Conservation (phyloP, 2,113 vertebrate species). For the Gnathonemus longibarbis region DNA sequence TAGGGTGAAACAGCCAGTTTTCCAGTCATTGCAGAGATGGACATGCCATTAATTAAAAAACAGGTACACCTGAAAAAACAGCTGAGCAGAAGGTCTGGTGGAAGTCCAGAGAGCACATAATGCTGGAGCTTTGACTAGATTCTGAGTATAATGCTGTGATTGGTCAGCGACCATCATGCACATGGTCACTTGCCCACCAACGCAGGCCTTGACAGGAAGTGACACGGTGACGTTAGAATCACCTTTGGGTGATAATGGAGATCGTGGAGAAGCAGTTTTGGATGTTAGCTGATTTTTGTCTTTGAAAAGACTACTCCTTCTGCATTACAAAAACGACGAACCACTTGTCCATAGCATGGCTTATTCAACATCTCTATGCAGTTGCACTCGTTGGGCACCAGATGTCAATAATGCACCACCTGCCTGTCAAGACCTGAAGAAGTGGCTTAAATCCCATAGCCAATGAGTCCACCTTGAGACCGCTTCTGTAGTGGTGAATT, state of each 20-base stretch:
- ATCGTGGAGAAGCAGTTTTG: not conserved
- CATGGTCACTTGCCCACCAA: not conserved
- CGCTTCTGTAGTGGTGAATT: not conserved
- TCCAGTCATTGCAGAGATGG: not conserved
- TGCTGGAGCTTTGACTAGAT: slow-evolving; percentile 52
- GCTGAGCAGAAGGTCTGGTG: slow-evolving; percentile 45
- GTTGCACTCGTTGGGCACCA: slow-evolving; percentile 41
- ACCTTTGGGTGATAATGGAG: not conserved
- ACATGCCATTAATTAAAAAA: not conserved
- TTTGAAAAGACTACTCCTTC: not conserved
- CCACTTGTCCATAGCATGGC: not conserved
- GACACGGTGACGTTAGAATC: not conserved
- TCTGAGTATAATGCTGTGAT: slow-evolving; percentile 35
- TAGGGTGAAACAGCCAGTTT: not conserved
- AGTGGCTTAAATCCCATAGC: not conserved
- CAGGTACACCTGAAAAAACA: slow-evolving; percentile 34
- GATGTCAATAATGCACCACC: slow-evolving; percentile 50
- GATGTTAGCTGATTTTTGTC: not conserved
- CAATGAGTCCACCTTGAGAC: not conserved
- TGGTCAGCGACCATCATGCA: not conserved
- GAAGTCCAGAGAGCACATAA: slow-evolving; percentile 59
- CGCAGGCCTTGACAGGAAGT: not conserved
- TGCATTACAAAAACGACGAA: not conserved
- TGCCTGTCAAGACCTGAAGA: not conserved
- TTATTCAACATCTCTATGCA: slow-evolving; percentile 2